phyloP scores from a whole-genome alignment of 2,797 vertebrate species.

The Varecia variegata region DNA sequence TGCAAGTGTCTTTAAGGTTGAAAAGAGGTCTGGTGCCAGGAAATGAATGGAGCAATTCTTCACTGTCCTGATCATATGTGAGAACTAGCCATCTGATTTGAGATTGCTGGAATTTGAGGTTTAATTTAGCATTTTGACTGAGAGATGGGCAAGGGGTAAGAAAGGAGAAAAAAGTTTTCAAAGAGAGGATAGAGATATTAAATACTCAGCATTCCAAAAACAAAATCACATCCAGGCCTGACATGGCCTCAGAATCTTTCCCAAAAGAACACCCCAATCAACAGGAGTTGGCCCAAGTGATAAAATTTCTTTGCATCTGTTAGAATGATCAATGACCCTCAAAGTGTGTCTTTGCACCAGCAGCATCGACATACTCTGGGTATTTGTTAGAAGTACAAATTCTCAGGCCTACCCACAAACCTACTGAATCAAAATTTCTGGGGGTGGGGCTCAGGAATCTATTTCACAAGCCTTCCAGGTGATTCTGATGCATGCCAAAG shows the following conservation, averaged over 20 bases:
- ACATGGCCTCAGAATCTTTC: neutral
- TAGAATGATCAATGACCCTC: neutral
- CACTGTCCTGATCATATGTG: neutral
- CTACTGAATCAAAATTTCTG: neutral
- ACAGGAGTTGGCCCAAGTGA: neutral
- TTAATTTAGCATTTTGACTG: neutral
- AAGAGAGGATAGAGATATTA: neutral
- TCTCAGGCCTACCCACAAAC: neutral
- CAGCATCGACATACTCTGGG: neutral
- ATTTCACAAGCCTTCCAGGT: neutral
- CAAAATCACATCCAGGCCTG: neutral
- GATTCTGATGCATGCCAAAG: neutral
- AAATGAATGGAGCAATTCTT: neutral
- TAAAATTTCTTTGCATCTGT: neutral
- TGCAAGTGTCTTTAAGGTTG: neutral
- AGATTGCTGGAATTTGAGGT: neutral
- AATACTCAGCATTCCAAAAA: neutral
- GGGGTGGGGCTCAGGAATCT: neutral
- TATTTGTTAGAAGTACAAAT: neutral
- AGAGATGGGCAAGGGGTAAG: neutral
- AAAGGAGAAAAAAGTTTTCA: neutral
- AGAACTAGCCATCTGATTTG: neutral
- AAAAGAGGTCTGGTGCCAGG: neutral
- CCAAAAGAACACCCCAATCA: neutral
- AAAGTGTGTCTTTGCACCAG: neutral